Evolutionary conservation across 2,797 vertebrate species (phyloP).

Genomic region (Tamandua tetradactyla): DNA sequence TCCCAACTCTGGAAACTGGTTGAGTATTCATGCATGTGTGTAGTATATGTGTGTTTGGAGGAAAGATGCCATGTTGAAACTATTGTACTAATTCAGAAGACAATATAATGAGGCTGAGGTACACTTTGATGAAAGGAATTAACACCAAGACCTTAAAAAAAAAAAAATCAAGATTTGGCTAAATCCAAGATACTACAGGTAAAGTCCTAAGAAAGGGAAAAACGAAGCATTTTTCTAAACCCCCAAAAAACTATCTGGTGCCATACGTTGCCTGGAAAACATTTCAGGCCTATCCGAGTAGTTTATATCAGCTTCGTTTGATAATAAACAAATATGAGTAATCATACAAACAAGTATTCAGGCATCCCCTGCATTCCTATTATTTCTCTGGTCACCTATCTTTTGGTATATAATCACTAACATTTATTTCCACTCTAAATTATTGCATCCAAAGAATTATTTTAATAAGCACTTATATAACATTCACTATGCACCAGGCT

Average conservation of each 20-base stretch:
- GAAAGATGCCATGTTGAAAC: background rate
- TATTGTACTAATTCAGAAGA: background rate
- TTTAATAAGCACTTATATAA: background rate
- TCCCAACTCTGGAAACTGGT: constrained; percentile 1
- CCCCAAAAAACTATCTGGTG: background rate
- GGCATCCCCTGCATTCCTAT: background rate
- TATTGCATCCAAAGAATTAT: background rate
- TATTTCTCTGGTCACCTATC: background rate
- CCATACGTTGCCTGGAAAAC: background rate
- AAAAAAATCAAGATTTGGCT: background rate
- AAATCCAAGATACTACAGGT: background rate
- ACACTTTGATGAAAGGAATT: background rate
- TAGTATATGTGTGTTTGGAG: background rate
- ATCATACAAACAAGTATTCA: background rate
- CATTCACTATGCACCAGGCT: background rate
- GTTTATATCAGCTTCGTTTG: background rate
- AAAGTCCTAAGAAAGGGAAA: background rate
- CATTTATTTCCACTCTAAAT: constrained; percentile 38
- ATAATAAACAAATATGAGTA: background rate
- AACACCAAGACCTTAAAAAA: constrained; percentile 7
- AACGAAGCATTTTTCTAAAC: background rate
- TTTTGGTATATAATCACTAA: background rate
- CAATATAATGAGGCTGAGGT: background rate
- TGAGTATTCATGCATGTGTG: background rate
- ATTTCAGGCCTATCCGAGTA: background rate